phyloP scores from a whole-genome alignment of 1,140 invertebrate species.

The Anthonomus grandis region DNA sequence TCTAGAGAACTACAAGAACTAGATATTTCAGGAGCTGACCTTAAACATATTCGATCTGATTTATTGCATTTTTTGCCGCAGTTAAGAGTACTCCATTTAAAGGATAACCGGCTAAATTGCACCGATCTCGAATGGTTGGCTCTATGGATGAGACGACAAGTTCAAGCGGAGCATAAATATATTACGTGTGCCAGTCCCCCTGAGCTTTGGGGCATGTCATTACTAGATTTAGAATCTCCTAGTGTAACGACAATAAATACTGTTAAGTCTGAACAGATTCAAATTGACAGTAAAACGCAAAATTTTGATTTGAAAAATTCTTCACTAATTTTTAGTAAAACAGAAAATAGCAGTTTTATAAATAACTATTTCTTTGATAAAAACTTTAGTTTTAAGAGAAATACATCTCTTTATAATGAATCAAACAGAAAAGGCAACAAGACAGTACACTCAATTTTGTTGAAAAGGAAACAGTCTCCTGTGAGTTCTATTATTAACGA shows the following conservation, averaged over 20 bases:
- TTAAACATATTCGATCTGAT: constrained; percentile 63
- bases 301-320: too few relatives aligned
- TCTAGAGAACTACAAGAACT: constrained; percentile 65
- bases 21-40: constrained; percentile 62
- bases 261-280: too few relatives aligned
- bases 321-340: too few relatives aligned
- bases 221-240: constrained; percentile 49
- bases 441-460: too few relatives aligned
- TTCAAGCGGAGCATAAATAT: constrained; percentile 47
- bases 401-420: too few relatives aligned
- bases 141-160: constrained; percentile 60
- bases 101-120: constrained; percentile 64
- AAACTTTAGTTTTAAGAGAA: too few relatives aligned
- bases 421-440: too few relatives aligned
- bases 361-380: too few relatives aligned
- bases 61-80: constrained; percentile 67
- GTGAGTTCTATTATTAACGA: too few relatives aligned
- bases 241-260: constrained; percentile 4
- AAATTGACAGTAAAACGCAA: too few relatives aligned
- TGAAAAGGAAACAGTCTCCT: too few relatives aligned
- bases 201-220: constrained; percentile 45
- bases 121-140: constrained; percentile 61
- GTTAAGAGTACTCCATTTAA: constrained; percentile 57
- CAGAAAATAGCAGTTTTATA: too few relatives aligned
- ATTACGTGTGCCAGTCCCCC: constrained; percentile 49